These are phyloP conservation scores for Etheostoma nigrum DNA, from an alignment of 2,797 vertebrate species.

Conservation along the genomic window DNA sequence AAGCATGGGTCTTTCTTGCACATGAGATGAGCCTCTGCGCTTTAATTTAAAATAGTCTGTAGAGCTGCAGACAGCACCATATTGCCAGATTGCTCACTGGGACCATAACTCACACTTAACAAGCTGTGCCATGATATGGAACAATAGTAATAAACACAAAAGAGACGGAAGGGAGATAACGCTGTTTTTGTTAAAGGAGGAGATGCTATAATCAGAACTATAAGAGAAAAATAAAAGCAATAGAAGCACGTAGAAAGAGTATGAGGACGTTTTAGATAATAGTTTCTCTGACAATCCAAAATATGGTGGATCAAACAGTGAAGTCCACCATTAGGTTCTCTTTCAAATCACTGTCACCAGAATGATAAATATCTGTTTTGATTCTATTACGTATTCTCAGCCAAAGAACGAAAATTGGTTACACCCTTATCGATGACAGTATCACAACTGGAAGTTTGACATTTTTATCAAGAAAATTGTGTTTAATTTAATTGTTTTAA, in stretches of 20 bases:
- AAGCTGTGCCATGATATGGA: constrained; percentile 35
- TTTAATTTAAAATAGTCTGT: constrained; percentile 33
- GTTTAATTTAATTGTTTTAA: background rate
- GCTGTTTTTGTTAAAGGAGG: constrained; percentile 6
- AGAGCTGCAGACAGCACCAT: constrained; percentile 38
- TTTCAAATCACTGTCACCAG: background rate
- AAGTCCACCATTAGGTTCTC: background rate
- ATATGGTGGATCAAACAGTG: constrained; percentile 2
- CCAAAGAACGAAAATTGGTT: background rate
- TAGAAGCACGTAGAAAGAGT: background rate
- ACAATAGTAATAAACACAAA: constrained; percentile 35
- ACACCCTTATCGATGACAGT: background rate
- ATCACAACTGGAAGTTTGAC: background rate
- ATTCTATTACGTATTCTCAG: background rate
- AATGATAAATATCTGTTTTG: constrained; percentile 12
- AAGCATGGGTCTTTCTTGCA: background rate
- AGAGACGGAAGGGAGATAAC: background rate
- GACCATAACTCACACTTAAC: constrained; percentile 55
- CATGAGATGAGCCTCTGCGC: background rate
- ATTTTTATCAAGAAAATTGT: constrained; percentile 7
- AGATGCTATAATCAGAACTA: background rate
- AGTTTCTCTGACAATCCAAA: background rate
- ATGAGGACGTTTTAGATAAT: background rate
- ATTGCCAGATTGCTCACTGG: constrained; percentile 52
- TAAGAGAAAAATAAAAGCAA: background rate